Conservation (phyloP, 2,113 vertebrate genomes). For the Equus quagga region DNA sequence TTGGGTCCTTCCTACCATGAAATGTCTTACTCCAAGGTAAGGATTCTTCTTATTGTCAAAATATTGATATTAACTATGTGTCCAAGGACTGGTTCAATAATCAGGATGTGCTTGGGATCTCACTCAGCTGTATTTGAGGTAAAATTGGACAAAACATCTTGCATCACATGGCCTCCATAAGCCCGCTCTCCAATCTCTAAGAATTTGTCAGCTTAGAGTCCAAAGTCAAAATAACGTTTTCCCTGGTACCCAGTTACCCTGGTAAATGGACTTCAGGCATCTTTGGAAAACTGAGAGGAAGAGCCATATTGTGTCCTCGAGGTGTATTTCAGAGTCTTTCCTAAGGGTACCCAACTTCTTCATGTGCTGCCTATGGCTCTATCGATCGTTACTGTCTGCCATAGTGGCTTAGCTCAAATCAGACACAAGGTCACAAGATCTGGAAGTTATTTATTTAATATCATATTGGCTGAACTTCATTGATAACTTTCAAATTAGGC, state of each 20-base stretch:
- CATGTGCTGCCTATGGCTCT: neutral
- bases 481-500: constrained; percentile 69
- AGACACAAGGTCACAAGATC: neutral
- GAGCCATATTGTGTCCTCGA: neutral
- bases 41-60: neutral
- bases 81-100: neutral
- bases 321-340: too few species aligned
- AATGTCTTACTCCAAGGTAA: neutral
- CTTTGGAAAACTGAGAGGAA: neutral
- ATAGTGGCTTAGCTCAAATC: neutral
- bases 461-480: constrained; percentile 70
- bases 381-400: neutral
- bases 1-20: neutral
- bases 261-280: neutral
- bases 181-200: neutral
- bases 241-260: neutral
- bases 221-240: neutral
- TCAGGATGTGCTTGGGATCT: neutral
- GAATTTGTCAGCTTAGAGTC: neutral
- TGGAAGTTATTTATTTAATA: neutral
- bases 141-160: neutral
- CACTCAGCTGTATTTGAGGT: neutral
- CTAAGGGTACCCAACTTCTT: neutral
- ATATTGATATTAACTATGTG: neutral
- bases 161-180: neutral